Evolutionary conservation across 30 jellyfish, hydroid and myxozoan genomes (phyloP), one percentile per base, ranked within the genome.

Genomic region (Hydractinia symbiolongicarpus): DNA sequence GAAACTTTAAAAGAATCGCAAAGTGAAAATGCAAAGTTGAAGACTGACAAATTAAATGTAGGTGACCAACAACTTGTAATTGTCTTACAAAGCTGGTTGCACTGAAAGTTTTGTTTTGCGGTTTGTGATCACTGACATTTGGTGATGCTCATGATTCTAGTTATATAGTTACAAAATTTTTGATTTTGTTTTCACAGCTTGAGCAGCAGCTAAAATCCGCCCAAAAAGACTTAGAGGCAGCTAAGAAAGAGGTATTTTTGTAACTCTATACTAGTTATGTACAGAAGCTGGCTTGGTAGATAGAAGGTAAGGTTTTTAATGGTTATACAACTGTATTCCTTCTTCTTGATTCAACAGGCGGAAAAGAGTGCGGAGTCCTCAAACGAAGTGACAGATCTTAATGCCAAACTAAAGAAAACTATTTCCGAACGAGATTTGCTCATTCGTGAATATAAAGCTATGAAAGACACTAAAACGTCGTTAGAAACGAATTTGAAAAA

Each of bases 401-500:
- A 60, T 61, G 53, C 80, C n/a, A 77, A 77, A 77, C 82, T 77
- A 14, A 77, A 77, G 74, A 77, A 77, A 30, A 77, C 85, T 9
- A 30, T 77, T 19, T 77, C 85, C 5, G 85, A 77, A 56, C 85
- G 85, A 54, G 85, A 77, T n/a, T 55, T 77, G 54, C 77, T 60
- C 15, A 77, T 77, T 15, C 85, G 85, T 55, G 85, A 77, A 77
- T 77, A 55, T 55, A 77, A 77, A 55, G 19, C 51, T 21, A 55
- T 55, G 15, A 77, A 67, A 53, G 89, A 67, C 19, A 67, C 52
- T 7, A 40, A 30, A 44, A 20, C 87, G 9, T 54, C 73, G 86
- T 85, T 77, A 16, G 97, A 85, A 77, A 67, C 61, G 10, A 95
- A 90, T 55, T 79, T 90, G 57, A 78, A 83, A 84, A 87, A 88